Conservation (phyloP, 2,113 vertebrate species). For the Larimichthys polyactis region DNA sequence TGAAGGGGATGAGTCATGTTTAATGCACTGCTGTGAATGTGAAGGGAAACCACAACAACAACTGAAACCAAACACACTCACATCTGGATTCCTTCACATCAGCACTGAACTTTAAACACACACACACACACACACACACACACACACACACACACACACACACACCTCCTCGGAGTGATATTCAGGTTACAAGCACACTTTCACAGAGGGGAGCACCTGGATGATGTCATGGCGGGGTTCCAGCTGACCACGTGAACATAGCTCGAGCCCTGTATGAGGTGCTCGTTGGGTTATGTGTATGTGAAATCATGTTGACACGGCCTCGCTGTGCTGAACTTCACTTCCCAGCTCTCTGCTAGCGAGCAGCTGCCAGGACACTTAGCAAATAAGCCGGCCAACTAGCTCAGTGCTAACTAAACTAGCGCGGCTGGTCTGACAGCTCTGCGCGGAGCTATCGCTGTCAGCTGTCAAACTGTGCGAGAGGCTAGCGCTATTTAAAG, state of each 20-base stretch:
- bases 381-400: conserved; percentile 20
- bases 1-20: conserved; percentile 5
- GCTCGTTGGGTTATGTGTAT: background rate
- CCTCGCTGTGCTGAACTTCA: background rate
- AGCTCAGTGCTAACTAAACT: conserved; percentile 50
- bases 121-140: no score
- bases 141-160: no score
- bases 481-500: background rate
- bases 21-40: background rate
- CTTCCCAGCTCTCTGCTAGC: conserved; percentile 1
- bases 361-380: background rate
- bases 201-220: background rate
- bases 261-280: background rate
- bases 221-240: background rate
- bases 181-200: background rate
- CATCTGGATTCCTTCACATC: background rate
- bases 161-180: background rate
- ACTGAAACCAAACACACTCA: conserved; percentile 2
- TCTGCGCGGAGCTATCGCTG: background rate
- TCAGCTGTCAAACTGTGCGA: conserved; percentile 9
- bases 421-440: conserved; percentile 46
- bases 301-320: background rate
- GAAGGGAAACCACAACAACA: conserved; percentile 8
- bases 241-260: background rate
- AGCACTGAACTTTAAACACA: background rate